Conservation (phyloP, 1,140 invertebrate genomes). For the Sarcophaga bullata region DNA sequence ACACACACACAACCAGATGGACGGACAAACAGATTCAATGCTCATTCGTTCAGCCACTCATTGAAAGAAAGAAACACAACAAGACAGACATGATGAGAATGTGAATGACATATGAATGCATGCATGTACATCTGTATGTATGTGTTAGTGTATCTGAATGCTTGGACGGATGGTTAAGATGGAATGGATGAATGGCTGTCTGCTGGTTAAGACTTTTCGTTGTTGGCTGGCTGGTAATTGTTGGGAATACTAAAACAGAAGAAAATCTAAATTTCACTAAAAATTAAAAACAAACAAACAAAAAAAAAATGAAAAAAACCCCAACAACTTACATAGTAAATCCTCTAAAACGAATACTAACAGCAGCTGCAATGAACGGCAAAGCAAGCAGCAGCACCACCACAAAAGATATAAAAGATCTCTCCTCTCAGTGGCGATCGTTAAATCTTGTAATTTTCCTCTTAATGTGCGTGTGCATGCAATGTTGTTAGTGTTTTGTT, state of each 20-base stretch:
- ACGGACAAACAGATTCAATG: no score
- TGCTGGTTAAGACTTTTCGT: neutral
- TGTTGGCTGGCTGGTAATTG: neutral
- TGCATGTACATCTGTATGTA: no score
- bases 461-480: neutral
- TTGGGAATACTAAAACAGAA: neutral
- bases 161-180: neutral
- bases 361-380: no score
- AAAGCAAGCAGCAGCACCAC: neutral
- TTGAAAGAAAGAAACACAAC: no score
- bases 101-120: no score
- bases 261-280: neutral
- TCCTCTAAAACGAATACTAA: no score
- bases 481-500: no score
- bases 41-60: no score
- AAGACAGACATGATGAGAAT: no score
- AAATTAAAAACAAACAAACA: neutral
- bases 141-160: neutral
- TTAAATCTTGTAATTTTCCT: constrained; percentile 3
- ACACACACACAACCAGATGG: no score
- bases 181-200: neutral
- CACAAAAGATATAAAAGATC: neutral
- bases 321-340: no score
- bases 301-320: neutral
- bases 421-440: neutral